Conservation (phyloP, 2,888 invertebrate genomes). For the Agrenia bidenticulata region DNA sequence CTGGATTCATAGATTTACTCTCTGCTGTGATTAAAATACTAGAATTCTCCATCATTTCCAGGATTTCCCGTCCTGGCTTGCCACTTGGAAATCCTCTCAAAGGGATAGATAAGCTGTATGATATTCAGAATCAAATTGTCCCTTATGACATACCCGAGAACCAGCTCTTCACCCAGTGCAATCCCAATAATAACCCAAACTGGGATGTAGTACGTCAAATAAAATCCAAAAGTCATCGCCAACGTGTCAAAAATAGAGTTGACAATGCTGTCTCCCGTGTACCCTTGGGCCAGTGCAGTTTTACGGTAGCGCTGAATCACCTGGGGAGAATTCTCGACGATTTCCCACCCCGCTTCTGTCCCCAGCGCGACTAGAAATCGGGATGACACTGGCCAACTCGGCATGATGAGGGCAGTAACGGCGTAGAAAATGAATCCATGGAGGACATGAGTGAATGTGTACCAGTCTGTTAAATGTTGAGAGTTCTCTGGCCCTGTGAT, state of each 20-base stretch:
- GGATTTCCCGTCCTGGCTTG: conserved; percentile 1
- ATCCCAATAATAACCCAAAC: not conserved
- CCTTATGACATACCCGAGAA: conserved; percentile 9
- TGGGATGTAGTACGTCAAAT: conserved; percentile 2
- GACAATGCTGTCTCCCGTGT: conserved; percentile 19
- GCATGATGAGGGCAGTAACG: not conserved
- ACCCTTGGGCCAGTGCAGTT: conserved; percentile 16
- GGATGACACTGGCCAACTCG: not conserved
- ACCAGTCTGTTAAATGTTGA: conserved; percentile 22
- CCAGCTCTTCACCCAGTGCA: conserved; percentile 11
- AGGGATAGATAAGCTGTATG: conserved; percentile 16
- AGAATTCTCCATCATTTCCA: no score
- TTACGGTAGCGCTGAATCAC: conserved; percentile 18
- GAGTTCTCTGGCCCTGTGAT: conserved; percentile 12
- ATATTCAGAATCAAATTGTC: conserved; percentile 21
- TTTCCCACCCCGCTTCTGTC: conserved; percentile 14
- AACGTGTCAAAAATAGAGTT: conserved; percentile 13
- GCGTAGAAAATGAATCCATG: conserved; percentile 18
- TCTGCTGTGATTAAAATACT: no score
- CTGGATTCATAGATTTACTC: no score
- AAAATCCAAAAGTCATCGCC: conserved; percentile 21
- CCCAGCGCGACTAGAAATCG: not conserved
- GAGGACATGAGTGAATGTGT: conserved; percentile 19
- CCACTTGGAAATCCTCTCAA: conserved; percentile 19
- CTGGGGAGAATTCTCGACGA: conserved; percentile 16